Evolutionary conservation across 1,140 invertebrate species (phyloP), one percentile per base, ranked within the genome.

Genomic region (Andrena cerasifolii): DNA sequence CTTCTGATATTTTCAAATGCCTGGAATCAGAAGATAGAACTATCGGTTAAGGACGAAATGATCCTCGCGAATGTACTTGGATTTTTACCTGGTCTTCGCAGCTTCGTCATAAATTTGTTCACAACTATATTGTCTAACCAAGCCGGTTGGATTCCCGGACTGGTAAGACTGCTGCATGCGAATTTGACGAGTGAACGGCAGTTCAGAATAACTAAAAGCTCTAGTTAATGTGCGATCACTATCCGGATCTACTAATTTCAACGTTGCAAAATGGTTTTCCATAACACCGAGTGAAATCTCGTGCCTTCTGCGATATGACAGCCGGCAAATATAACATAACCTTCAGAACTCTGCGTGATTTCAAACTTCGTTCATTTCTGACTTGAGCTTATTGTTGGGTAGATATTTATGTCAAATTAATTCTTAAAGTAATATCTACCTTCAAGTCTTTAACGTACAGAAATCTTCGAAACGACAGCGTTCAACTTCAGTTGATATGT

Each of bases 81-180:
- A 53, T 61, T 68, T n/a, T 21, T 78, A 88, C 88, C 75, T 89
- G 24, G 68, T 54, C n/a, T 78, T 85, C 10, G 54, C 74, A 18
- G 43, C 53, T 61, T 77, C 40, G 71, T 86, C 61, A 45, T 81
- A 87, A 54, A 88, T 84, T 62, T 88, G 75, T 63, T 89, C 87
- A 40, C 62, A 90, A 62, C 86, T 89, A 67, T 85, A 87, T 40
- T 89, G 84, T 67, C 73, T 87, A 28, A 88, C 5, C 54, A 89
- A 81, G 49, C 61, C 73, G 49, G 66, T 26, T 24, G 40, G 10
- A 43, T 24, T 68, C 43, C 68, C 31, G 33, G 51, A 54, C 18
- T 68, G 47, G 66, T 40, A 77, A 18, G 24, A 21, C 28, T 89
- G 53, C 75, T 85, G 67, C 63, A 84, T 31, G 10, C 70, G 26